Evolutionary conservation across 1,140 invertebrate genomes (phyloP).

Genomic region (Drosophila simulans): DNA sequence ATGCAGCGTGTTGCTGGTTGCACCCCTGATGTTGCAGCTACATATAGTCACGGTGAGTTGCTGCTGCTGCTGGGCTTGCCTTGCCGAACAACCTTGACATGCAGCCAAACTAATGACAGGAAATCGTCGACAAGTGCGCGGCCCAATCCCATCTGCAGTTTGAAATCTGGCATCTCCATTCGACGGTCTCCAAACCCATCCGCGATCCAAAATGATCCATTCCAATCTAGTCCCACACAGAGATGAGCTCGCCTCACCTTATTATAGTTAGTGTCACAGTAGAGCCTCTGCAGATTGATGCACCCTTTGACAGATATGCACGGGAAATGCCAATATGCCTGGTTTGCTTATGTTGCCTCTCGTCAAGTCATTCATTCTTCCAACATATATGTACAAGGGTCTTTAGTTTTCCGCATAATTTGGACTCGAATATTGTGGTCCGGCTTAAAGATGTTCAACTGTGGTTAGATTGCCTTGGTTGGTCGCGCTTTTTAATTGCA

Average conservation of each 20-base stretch:
- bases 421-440: neutral
- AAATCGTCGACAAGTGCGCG: slow-evolving; percentile 75
- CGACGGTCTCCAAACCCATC: slow-evolving; percentile 20
- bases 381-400: no score
- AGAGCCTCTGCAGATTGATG: neutral
- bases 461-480: slow-evolving; percentile 41
- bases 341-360: no score
- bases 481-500: slow-evolving; percentile 73
- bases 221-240: slow-evolving; percentile 33
- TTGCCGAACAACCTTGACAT: slow-evolving; percentile 74
- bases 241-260: slow-evolving; percentile 45
- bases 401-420: no score
- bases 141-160: slow-evolving; percentile 28
- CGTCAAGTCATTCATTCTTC: no score
- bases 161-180: slow-evolving; percentile 21
- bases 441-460: neutral
- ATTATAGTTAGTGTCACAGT: slow-evolving; percentile 14
- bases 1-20: slow-evolving; percentile 14
- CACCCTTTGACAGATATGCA: neutral
- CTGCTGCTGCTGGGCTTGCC: slow-evolving; percentile 66
- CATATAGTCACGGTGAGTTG: neutral
- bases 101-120: slow-evolving; percentile 75
- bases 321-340: no score
- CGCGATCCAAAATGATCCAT: slow-evolving; percentile 10
- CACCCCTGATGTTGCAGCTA: slow-evolving; percentile 27